Conservation (phyloP, 53 echinoderm and acorn worm species). For the Apostichopus leukothele region DNA sequence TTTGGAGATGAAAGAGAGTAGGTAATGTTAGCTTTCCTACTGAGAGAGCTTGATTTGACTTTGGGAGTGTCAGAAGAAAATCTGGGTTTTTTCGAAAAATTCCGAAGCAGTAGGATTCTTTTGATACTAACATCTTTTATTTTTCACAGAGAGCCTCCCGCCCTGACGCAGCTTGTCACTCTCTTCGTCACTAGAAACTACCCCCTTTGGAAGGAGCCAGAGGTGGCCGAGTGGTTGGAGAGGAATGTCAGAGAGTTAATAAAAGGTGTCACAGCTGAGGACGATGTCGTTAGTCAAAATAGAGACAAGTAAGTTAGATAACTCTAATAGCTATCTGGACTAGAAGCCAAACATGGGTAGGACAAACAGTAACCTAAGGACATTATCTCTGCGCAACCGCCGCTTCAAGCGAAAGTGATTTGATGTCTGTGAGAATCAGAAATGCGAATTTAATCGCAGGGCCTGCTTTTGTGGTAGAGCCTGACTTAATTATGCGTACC, state of each 20-base stretch:
- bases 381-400: slow-evolving; percentile 1
- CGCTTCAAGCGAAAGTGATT: slow-evolving; percentile 13
- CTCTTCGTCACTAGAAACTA: slow-evolving; percentile 81
- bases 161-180: slow-evolving; percentile 73
- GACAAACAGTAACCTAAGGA: not conserved
- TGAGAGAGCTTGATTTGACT: too few relatives aligned
- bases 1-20: too few relatives aligned
- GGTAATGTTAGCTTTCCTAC: too few relatives aligned
- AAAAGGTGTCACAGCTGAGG: slow-evolving; percentile 58
- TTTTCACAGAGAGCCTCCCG: slow-evolving; percentile 65
- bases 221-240: slow-evolving; percentile 82
- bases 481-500: too few relatives aligned
- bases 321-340: not conserved
- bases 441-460: not conserved
- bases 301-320: slow-evolving; percentile 72
- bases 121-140: not conserved
- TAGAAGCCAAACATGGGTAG: too few relatives aligned
- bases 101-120: too few relatives aligned
- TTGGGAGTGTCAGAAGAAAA: too few relatives aligned
- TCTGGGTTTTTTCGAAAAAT: too few relatives aligned
- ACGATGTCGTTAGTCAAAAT: slow-evolving; percentile 67
- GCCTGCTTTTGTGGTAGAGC: too few relatives aligned
- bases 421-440: slow-evolving; percentile 13
- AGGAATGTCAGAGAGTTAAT: slow-evolving; percentile 74
- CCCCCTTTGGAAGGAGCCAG: slow-evolving; percentile 91